Percentiles rank a stretch among this genome's conserved stretches.
phyloP scores from a whole-genome alignment of 2,888 invertebrate species.

The Clusia tigrina region DNA sequence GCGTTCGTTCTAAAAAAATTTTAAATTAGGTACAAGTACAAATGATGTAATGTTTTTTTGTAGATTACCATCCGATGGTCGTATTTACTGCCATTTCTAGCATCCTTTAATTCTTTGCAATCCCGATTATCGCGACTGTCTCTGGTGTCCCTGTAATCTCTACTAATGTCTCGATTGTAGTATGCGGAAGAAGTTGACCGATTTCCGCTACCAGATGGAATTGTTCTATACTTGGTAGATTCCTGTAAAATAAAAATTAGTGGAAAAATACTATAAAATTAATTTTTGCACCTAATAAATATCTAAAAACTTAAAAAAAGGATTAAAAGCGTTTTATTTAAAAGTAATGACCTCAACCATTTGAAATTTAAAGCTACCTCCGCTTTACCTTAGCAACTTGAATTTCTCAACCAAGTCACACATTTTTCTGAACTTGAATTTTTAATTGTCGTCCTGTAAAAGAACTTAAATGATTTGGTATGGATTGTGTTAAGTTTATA shows the following conservation, averaged over 20 bases:
- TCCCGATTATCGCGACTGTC: slow-evolving; percentile 28
- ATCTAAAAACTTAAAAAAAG: not conserved
- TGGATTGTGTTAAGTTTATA: slow-evolving; percentile 39
- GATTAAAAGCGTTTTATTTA: not conserved
- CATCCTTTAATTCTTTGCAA: slow-evolving; percentile 25
- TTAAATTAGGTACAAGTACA: not conserved
- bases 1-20: slow-evolving; percentile 40
- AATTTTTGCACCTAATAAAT: slow-evolving; percentile 26
- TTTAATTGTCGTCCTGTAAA: slow-evolving; percentile 33
- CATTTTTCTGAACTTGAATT: not conserved
- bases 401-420: slow-evolving; percentile 16
- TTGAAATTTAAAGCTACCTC: not conserved
- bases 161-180: slow-evolving; percentile 19
- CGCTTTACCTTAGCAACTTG: slow-evolving; percentile 20
- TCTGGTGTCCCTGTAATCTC: slow-evolving; percentile 4
- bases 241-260: slow-evolving; percentile 40
- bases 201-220: slow-evolving; percentile 11
- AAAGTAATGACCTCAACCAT: not conserved
- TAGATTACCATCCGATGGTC: slow-evolving; percentile 13
- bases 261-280: slow-evolving; percentile 38
- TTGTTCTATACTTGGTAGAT: slow-evolving; percentile 29
- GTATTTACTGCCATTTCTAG: slow-evolving; percentile 15
- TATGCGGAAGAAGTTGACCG: slow-evolving; percentile 14
- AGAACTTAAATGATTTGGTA: slow-evolving; percentile 34
- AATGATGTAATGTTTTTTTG: not conserved